Evolutionary conservation across 1,140 invertebrate species (phyloP), one percentile per base, ranked within the genome.

Genomic region (Dysdera silvatica): DNA sequence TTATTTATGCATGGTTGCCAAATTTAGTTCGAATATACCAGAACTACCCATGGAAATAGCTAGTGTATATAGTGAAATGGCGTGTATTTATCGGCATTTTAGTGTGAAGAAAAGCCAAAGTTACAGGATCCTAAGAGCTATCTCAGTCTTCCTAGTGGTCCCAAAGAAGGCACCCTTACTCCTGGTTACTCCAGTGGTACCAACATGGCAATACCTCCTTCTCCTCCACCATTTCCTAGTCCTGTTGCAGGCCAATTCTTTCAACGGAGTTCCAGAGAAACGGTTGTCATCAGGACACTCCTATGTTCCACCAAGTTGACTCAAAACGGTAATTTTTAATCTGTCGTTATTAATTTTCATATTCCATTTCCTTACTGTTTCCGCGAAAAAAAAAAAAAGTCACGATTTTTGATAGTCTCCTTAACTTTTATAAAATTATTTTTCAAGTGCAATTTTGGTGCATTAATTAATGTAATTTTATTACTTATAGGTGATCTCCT

Each of bases 301-400:
- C 79, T 96, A 0, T 95, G 91, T 74, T 96, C 93, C 31, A 96
- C 93, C 16, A 97, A 97, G 77, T 78, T 96, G 2, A 96, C 93
- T 0, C 93, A 96, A 74, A 96, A 96, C 73, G 84, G 87, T 88
- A 76, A 75, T 74, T 48, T n/a, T 45, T 64, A 18, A 35, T 14
- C 31, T 8, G 18, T 56, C 24, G 2, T n/a, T 7, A 3, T 45
- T 45, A 20, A 45, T 45, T 7, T 45, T 12, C 12, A 23, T n/a
- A 45, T n/a, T 18, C 43, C 14, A 14, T 45, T 45, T 18, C 24
- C 24, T 7, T 65, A 24, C 23, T 37, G 45, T 23, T 65, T 23
- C 24, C 6, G 10, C 14, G n/a, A n/a, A n/a, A n/a, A n/a, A n/a
- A n/a, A n/a, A n/a, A n/a, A n/a, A n/a, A n/a, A n/a, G n/a, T n/a